These are phyloP conservation scores for Anguilla anguilla DNA, from an alignment of 2,797 vertebrate species.

Conservation along the genomic window DNA sequence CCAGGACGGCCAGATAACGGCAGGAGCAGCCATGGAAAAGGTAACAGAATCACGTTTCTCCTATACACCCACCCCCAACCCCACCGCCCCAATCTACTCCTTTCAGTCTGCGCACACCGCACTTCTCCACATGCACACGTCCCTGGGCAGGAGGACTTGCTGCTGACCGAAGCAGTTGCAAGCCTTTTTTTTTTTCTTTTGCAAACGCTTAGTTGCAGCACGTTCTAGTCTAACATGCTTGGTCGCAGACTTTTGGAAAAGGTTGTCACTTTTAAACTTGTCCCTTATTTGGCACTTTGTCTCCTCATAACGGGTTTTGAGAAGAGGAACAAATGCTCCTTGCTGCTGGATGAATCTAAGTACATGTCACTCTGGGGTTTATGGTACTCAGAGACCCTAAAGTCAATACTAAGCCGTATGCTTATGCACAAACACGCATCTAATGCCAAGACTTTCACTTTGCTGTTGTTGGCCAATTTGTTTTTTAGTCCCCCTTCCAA, in stretches of 20 bases:
- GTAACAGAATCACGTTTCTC: constrained; percentile 8
- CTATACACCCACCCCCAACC: neutral
- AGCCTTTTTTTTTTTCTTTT: neutral
- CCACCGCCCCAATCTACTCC: neutral
- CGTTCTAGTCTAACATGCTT: neutral
- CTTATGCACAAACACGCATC: constrained; percentile 1
- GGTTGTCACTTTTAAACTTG: constrained; percentile 24
- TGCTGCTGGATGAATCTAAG: constrained; percentile 30
- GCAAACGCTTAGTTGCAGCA: neutral
- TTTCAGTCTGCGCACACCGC: neutral
- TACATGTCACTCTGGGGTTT: constrained; percentile 10
- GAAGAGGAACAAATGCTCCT: constrained; percentile 18
- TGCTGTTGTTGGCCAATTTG: constrained; percentile 29
- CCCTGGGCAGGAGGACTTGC: constrained; percentile 10
- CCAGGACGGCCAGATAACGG: neutral
- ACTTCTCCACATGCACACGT: constrained; percentile 10
- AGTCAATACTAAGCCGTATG: constrained; percentile 6
- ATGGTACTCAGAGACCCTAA: constrained; percentile 4
- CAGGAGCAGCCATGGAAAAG: constrained; percentile 20
- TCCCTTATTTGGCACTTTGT: constrained; percentile 39
- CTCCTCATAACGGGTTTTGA: neutral
- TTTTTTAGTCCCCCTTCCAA: constrained; percentile 24
- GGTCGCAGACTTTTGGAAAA: constrained; percentile 4
- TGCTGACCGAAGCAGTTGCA: constrained; percentile 4
- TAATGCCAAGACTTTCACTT: constrained; percentile 21